These are phyloP conservation scores for Accipiter minullus DNA, from an alignment of 2,797 vertebrate species.

Conservation along the genomic window DNA sequence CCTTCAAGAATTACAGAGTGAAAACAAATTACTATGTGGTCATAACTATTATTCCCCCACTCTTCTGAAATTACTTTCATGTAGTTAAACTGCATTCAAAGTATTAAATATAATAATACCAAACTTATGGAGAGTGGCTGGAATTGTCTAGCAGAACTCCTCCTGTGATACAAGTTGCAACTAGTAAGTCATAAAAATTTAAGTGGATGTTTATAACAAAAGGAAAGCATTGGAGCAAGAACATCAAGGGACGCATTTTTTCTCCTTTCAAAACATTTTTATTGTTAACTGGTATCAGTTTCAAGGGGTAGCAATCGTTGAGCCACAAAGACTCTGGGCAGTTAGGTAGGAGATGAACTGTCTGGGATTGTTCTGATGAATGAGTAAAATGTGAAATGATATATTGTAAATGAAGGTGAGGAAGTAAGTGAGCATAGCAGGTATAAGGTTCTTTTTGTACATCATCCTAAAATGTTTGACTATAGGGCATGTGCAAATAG, in stretches of 20 bases:
- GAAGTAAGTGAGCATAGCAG: neutral
- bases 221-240: neutral
- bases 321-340: neutral
- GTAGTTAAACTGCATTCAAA: neutral
- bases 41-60: neutral
- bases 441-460: neutral
- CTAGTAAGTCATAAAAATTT: neutral
- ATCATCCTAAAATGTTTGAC: neutral
- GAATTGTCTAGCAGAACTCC: neutral
- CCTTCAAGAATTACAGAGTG: neutral
- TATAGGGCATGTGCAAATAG: neutral
- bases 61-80: neutral
- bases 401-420: neutral
- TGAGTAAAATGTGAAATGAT: neutral
- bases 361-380: neutral
- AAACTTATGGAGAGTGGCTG: neutral
- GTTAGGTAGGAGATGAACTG: neutral
- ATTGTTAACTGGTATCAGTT: neutral
- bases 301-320: neutral
- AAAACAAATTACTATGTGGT: neutral
- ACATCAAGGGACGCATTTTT: neutral
- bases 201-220: neutral
- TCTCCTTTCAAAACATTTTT: neutral
- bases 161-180: neutral
- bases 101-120: neutral